Evolutionary conservation across 2,113 vertebrate species (phyloP), one percentile per base, ranked within the genome.

Genomic region (Gallinago jamesoni): DNA sequence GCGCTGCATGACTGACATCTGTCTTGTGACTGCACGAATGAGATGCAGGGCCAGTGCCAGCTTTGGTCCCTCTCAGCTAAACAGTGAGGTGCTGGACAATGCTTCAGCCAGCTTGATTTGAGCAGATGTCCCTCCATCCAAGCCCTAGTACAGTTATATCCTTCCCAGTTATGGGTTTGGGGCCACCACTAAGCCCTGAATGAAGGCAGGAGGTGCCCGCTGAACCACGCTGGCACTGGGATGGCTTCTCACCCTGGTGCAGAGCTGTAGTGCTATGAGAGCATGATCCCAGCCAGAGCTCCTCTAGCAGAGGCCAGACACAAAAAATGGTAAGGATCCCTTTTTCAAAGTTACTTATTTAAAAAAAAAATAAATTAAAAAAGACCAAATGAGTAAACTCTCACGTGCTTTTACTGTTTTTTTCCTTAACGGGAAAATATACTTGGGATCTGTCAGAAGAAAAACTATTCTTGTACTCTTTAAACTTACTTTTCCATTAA

Each of bases 201-300:
- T 39, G 70, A 72, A 56, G 35, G n/a, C 1, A 5, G 17, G 23
- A 81, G 37, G 48, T 30, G 7, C 47, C 53, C 1, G 1, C 39
- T 17, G 11, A 60, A 27, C 15, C 0, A 0, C 0, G 0, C 39
- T 39, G 23, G 37, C 47, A 14, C n/a, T 59, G 48, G 15, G 6
- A 43, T 59, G 33, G 21, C 41, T 92, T 83, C 37, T 55, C 0
- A 0, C 13, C 13, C 47, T 9, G 20, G 8, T 45, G 31, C 67
- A 60, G 53, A 52, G 75, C 9, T 79, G 33, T 37, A 55, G 45
- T 0, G 0, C 45, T 52, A 5, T 20, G 37, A 31, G 1, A 5
- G 12, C 50, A 68, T 0, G 0, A 39, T 7, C 25, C 59, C 59
- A 63, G 30, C 33, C 37, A n/a, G 27, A 27, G 28, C 7, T 83